Base-by-base conservation (phyloP, 2,113 vertebrate species). In the Microcebus jonahi region DNA sequence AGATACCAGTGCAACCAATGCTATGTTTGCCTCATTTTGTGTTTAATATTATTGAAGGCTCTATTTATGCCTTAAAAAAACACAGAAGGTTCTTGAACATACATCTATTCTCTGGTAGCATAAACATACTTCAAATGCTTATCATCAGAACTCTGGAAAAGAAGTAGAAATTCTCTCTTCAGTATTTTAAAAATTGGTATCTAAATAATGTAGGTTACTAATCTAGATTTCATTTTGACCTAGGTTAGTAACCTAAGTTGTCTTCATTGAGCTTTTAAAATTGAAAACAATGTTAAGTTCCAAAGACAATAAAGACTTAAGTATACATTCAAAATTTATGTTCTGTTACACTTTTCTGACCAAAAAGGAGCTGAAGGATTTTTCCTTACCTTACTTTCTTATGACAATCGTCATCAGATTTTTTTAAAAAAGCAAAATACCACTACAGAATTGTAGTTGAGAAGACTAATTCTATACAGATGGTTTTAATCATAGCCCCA, bases 311-410 rank as follows among this genome's bases (percentile, higher is more conserved):
- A 68, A 92, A 97, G 91, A 90, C 55, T 48, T 81, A 84, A 20
- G 20, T 31, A 80, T 17, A 96, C 70, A 88, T 82, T 97, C 87
- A 97, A 92, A 83, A 39, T 91, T 65, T 68, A 96, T 65, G 96
- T 90, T 88, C 84, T 96, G 81, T 76, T 87, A 73, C 0, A 53
- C 50, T 85, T 94, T 84, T 67, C 57, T 95, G 83, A 70, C 25
- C 79, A 70, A 80, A 94, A 21, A 48, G 84, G n/a, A 84, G n/a
- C 5, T 34, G 31, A 93, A 53, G 50, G 70, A 61, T 48, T 89
- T 96, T 96, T 86, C 39, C 53, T 70, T 45, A 79, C 73, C 13
- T 82, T 88, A 70, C 5, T 93, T 91, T 76, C 59, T 86, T 91
- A 68, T 68, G 27, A 48, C 65, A 96, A 96, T 87, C 14, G 36